Evolutionary conservation across 2,888 invertebrate species (phyloP), one percentile per base, ranked within the genome.

Genomic region (Epinotia brunnichana): DNA sequence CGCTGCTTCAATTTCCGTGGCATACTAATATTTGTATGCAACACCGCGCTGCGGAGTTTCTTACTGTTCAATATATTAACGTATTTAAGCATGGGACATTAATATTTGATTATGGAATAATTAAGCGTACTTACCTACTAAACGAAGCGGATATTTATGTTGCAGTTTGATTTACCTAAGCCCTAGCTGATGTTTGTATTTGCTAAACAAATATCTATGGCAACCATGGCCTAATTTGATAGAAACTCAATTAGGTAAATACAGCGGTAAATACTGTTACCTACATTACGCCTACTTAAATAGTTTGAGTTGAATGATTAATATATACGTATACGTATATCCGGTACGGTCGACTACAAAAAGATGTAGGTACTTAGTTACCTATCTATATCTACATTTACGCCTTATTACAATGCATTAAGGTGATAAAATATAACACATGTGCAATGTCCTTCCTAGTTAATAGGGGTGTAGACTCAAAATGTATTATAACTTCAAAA

Each of bases 11-110:
- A 61, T 71, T 67, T 71, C 66, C 61, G 39, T 15, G 21, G 29
- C 41, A 48, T 29, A 54, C 67, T 60, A 71, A 71, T 71, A 54
- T 64, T 70, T 70, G 61, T 44, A 67, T 60, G 41, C 66, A 61
- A 67, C 67, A 61, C 59, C 61, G 44, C 44, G 60, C 60, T 60
- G 24, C 51, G 59, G 51, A 67, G 21, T 44, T 67, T 44, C 19
- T 48, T 60, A 19, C 61, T 54, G 29, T 9, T 54, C 44, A 48
- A 57, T 53, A 66, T 59, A 41, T 39, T 21, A 41, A 53, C 24
- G 19, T n/a, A 70, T 29, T 29, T 29, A 70, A 70, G 56, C 21
- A 29, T 56, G 15, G 10, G 10, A 21, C 5, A 44, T 1, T 21
- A 41, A 13, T 61, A 17, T 62, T 29, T 19, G 39, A 11, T 60